Conservation (phyloP, 2,797 vertebrate species). For the Anomalospiza imberbis region DNA sequence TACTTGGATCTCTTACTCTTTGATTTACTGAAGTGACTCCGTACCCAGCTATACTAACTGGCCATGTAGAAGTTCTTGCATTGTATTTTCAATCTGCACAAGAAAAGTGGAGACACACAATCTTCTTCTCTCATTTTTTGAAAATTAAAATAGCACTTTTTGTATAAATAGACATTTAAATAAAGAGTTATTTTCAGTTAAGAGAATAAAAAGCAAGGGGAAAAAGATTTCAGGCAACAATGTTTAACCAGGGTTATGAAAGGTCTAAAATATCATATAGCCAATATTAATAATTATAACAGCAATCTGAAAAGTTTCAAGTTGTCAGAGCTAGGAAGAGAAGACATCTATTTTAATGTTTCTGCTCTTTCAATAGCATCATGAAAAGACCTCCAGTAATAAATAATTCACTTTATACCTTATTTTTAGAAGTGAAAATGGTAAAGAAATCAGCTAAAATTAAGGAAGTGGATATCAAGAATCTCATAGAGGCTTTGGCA, state of each 20-base stretch:
- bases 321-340: not conserved
- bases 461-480: not conserved
- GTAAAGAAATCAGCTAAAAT: not conserved
- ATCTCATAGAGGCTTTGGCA: not conserved
- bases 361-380: not conserved
- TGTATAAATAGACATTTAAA: not conserved
- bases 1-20: not conserved
- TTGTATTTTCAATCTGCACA: not conserved
- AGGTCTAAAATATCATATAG: not conserved
- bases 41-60: not conserved
- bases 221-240: not conserved
- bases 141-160: not conserved
- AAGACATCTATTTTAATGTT: not conserved
- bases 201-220: not conserved
- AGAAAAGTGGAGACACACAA: not conserved
- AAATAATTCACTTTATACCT: not conserved
- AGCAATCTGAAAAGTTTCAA: not conserved
- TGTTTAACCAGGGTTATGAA: not conserved
- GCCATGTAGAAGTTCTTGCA: not conserved
- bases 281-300: not conserved
- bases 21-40: not conserved
- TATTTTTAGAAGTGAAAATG: not conserved
- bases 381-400: not conserved
- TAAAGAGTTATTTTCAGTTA: not conserved
- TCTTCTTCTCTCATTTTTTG: not conserved